Conservation (phyloP, 2,888 invertebrate species). For the Caenorhabditis virilis region DNA sequence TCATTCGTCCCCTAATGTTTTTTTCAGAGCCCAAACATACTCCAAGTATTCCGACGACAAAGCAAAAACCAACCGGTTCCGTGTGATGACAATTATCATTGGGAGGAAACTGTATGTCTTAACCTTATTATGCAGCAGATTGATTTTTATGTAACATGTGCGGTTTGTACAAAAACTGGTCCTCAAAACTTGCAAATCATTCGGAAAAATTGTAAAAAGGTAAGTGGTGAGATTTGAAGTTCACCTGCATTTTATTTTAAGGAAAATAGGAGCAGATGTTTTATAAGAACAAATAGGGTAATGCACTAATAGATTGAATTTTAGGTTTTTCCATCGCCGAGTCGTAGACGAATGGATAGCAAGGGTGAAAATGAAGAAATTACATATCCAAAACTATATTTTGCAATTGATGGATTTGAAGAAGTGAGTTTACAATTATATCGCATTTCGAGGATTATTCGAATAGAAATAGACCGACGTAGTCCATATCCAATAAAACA, state of each 20-base stretch:
- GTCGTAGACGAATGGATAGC: constrained; percentile 87
- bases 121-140: constrained; percentile 97
- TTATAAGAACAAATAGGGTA: too few species aligned
- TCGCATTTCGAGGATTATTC: background rate
- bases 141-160: constrained; percentile 94
- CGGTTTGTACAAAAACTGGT: constrained; percentile 95
- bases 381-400: constrained; percentile 97
- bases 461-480: background rate
- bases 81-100: constrained; percentile 92
- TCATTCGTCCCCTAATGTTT: background rate
- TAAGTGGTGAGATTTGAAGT: too few species aligned
- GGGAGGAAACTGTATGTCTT: constrained; percentile 98
- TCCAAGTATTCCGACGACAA: constrained; percentile 95
- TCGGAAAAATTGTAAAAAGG: constrained; percentile 81
- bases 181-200: constrained; percentile 95
- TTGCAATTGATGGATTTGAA: constrained; percentile 98
- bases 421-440: too few species aligned
- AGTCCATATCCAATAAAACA: too few species aligned
- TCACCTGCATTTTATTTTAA: too few species aligned
- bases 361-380: constrained; percentile 98
- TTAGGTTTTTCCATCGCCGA: constrained; percentile 91
- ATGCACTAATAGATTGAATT: too few species aligned
- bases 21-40: constrained; percentile 67
- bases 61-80: constrained; percentile 89
- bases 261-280: too few species aligned